Conservation (phyloP, 2,888 invertebrate species). For the Petrolisthes cinctipes region DNA sequence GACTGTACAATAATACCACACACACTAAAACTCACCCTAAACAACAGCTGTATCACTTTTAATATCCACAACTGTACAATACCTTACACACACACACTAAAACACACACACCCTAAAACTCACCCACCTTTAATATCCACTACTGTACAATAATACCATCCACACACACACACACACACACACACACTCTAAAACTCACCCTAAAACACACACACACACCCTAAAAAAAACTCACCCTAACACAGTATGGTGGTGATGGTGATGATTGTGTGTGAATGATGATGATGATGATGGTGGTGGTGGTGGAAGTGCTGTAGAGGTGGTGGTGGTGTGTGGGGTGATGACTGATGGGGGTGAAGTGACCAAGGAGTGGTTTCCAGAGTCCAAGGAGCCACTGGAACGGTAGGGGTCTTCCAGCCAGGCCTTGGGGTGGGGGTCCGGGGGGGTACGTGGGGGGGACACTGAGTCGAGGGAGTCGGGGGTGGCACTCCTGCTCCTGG, state of each 20-base stretch:
- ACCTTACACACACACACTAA: no score
- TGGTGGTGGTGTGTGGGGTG: slow-evolving; percentile 68
- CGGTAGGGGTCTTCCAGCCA: slow-evolving; percentile 59
- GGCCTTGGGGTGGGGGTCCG: slow-evolving; percentile 67
- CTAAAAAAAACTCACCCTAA: neutral
- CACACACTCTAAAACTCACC: no score
- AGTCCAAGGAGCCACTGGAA: slow-evolving; percentile 60
- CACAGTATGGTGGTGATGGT: slow-evolving; percentile 10
- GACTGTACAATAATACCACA: no score
- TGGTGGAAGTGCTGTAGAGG: slow-evolving; percentile 69
- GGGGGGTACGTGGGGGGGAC: slow-evolving; percentile 71
- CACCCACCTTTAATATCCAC: no score
- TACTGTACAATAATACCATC: no score
- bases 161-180: no score
- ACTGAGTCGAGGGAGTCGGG: slow-evolving; percentile 89
- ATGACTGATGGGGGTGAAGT: slow-evolving; percentile 64
- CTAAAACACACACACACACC: neutral
- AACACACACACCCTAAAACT: no score
- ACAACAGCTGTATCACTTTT: no score
- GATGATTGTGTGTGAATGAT: slow-evolving; percentile 63
- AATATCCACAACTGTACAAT: no score
- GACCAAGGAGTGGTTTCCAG: slow-evolving; percentile 51
- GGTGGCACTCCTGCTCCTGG: slow-evolving; percentile 80
- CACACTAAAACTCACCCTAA: no score
- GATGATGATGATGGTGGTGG: slow-evolving; percentile 66